A percentile compares a stretch with the other conserved stretches of the same genome.
These are phyloP conservation scores for Mythimna lalbum DNA, from an alignment of 2,888 invertebrate genomes.

Conservation along the genomic window DNA sequence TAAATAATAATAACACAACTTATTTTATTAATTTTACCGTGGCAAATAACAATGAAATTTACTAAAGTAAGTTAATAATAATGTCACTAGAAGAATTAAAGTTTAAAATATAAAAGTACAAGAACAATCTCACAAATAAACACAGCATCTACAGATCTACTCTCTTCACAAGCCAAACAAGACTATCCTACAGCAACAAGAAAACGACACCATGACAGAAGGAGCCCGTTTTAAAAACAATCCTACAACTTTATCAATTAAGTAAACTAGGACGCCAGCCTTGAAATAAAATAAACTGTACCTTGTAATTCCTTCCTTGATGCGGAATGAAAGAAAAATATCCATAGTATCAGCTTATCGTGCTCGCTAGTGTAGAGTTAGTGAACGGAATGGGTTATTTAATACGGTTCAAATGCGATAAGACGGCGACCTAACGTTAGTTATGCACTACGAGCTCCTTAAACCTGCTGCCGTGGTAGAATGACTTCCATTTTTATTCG, in stretches of 20 bases:
- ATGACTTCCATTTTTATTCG: slow-evolving; percentile 53
- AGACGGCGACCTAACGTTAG: slow-evolving; percentile 56
- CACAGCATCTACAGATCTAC: not conserved
- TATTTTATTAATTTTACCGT: too few relatives aligned
- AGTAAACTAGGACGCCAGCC: slow-evolving; percentile 29
- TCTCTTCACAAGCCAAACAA: not conserved
- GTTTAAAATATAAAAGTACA: not conserved
- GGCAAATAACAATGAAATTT: too few relatives aligned
- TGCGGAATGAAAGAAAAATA: slow-evolving; percentile 64
- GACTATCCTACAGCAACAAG: slow-evolving; percentile 9
- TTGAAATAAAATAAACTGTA: slow-evolving; percentile 52
- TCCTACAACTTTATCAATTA: slow-evolving; percentile 48
- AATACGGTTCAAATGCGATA: slow-evolving; percentile 63
- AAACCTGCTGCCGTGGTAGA: slow-evolving; percentile 38
- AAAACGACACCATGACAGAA: slow-evolving; percentile 7
- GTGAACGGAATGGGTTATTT: slow-evolving; percentile 62
- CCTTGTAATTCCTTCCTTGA: slow-evolving; percentile 53
- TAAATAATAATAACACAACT: too few relatives aligned
- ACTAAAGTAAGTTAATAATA: too few relatives aligned
- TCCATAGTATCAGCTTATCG: slow-evolving; percentile 58
- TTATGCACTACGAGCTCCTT: slow-evolving; percentile 57
- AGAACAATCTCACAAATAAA: too few relatives aligned
- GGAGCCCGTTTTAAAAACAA: slow-evolving; percentile 44
- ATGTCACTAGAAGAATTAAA: not conserved
- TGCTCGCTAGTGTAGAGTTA: slow-evolving; percentile 51